Base-by-base conservation (phyloP, 2,888 invertebrate species). In the Pterostichus niger region DNA sequence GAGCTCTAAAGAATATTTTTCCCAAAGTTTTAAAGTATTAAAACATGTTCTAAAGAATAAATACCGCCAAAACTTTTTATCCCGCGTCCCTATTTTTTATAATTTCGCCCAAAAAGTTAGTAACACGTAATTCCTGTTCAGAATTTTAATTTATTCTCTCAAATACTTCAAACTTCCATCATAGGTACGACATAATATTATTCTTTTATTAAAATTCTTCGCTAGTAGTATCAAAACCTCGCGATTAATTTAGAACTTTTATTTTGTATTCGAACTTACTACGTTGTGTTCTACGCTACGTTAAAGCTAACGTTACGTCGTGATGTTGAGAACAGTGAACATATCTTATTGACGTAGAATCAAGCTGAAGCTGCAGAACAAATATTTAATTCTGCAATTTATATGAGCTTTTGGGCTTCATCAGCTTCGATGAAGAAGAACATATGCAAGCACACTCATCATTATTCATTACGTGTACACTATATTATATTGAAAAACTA, bases 91-190 rank as follows among this genome's bases (percentile, higher is more conserved):
- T 71, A 71, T 71, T 71, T 71, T 44, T 44, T 71, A 71, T 71
- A 71, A 71, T 71, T 71, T 71, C 44, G 17, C 68, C 68, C 44
- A 71, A 71, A 71, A 71, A 71, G 68, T 71, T 71, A 71, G 15
- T 71, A 44, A 44, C 68, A 71, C 68, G 46, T 71, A 71, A 71
- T 40, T 71, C 68, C 40, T 71, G 68, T 71, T 40, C 68, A 71
- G 68, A 71, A 71, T 71, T 40, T 71, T 71, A 71, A 71, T 71
- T 71, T 44, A 17, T 46, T 71, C 68, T 71, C 15, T 44, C 17
- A 40, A 40, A 71, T 71, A 71, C 68, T 35, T 56, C 68, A 40
- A 15, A 71, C 15, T 56, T 40, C 17, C 15, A 13, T 33, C 68
- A 71, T 46, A 71, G 68, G 68, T 71, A 40, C 44, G 17, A 31